These are phyloP conservation scores for Drosophila navojoa DNA, from an alignment of 1,140 invertebrate species.

Conservation along the genomic window DNA sequence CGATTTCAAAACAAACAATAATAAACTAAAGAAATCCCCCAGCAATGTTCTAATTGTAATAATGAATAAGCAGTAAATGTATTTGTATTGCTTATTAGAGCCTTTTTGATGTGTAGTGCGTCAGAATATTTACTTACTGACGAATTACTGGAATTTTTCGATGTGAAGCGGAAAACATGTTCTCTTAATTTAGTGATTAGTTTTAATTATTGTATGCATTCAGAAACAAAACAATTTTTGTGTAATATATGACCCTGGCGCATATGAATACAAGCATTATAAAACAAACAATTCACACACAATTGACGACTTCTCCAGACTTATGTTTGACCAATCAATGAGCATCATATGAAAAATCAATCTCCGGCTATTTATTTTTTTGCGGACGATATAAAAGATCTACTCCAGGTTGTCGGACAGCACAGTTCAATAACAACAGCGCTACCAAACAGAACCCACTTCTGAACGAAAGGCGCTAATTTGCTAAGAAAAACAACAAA, in stretches of 20 bases:
- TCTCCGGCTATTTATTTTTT: constrained; percentile 47
- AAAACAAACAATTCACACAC: constrained; percentile 26
- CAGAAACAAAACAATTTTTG: constrained; percentile 17
- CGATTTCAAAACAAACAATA: constrained; percentile 19
- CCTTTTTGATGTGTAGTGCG: constrained; percentile 39
- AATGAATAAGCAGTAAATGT: constrained; percentile 44
- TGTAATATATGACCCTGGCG: constrained; percentile 46
- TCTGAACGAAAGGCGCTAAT: constrained; percentile 59
- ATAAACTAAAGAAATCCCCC: constrained; percentile 29
- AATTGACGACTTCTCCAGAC: constrained; percentile 63
- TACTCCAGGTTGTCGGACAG: constrained; percentile 25
- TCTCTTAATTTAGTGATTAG: constrained; percentile 16
- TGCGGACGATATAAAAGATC: constrained; percentile 67
- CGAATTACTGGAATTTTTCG: constrained; percentile 15
- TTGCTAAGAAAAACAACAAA: constrained; percentile 28
- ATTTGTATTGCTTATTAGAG: constrained; percentile 44
- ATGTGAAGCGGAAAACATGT: constrained; percentile 21
- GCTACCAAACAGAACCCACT: constrained; percentile 43
- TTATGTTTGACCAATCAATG: constrained; percentile 69
- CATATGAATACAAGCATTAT: constrained; percentile 11
- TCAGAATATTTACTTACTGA: constrained; percentile 45
- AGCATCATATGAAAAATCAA: constrained; percentile 69
- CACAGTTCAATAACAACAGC: constrained; percentile 60
- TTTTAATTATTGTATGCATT: constrained; percentile 27
- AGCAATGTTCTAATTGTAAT: constrained; percentile 30